phyloP scores from a whole-genome alignment of 2,888 invertebrate genomes.

The Xylocampa areola region DNA sequence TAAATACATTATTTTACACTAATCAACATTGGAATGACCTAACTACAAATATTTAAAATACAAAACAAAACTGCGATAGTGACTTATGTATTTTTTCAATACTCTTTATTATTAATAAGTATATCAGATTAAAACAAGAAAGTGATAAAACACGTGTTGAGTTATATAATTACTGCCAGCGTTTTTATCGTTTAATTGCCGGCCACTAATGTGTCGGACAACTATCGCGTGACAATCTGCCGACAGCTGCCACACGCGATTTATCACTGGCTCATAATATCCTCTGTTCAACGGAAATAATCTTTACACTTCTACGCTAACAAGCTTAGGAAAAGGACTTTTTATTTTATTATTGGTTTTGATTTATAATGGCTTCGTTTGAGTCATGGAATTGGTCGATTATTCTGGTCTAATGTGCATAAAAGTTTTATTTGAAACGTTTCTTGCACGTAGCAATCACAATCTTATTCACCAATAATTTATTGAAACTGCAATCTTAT shows the following conservation, averaged over 20 bases:
- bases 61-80: too few species aligned
- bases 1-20: too few species aligned
- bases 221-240: conserved; percentile 42
- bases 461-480: too few species aligned
- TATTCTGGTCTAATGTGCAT: conserved; percentile 11
- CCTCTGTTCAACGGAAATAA: conserved; percentile 40
- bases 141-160: conserved; percentile 16
- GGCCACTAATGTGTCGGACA: conserved; percentile 25
- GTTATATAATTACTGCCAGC: conserved; percentile 26
- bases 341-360: neutral
- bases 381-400: conserved; percentile 3
- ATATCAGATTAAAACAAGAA: conserved; percentile 12
- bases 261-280: conserved; percentile 32
- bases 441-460: too few species aligned
- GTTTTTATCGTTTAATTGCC: conserved; percentile 47
- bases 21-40: too few species aligned
- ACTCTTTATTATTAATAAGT: too few species aligned
- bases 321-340: conserved; percentile 24
- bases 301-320: conserved; percentile 44
- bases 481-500: too few species aligned
- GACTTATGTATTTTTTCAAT: too few species aligned
- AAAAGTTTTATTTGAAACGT: neutral
- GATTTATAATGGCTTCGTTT: neutral
- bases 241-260: conserved; percentile 33
- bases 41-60: too few species aligned